Conservation (phyloP, 2,113 vertebrate species). For the Pseudopodoces humilis region DNA sequence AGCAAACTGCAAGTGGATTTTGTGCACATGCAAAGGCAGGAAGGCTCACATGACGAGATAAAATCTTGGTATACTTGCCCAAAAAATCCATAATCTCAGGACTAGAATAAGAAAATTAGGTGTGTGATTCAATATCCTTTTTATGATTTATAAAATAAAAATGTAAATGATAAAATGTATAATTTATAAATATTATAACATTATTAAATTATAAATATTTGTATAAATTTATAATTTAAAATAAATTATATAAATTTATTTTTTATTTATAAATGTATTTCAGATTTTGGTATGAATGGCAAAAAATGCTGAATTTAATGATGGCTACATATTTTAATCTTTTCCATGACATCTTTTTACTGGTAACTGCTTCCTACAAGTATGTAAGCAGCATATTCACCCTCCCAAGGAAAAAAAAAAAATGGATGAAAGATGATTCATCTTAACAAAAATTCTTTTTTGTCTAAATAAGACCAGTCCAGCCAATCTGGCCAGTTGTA, state of each 20-base stretch:
- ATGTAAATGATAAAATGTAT: too few relatives aligned
- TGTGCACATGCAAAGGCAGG: not conserved
- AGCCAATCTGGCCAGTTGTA: not conserved
- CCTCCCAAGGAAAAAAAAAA: not conserved
- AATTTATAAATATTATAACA: too few relatives aligned
- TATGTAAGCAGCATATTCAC: not conserved
- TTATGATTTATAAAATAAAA: not conserved
- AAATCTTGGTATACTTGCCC: not conserved
- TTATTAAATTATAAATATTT: too few relatives aligned
- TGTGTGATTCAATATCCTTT: not conserved
- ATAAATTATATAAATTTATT: too few relatives aligned
- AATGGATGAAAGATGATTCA: not conserved
- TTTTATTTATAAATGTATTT: not conserved
- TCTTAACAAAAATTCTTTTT: not conserved
- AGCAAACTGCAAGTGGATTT: not conserved
- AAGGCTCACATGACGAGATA: fast-evolving
- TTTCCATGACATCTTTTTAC: not conserved
- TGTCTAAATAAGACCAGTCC: not conserved
- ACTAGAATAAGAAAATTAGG: not conserved
- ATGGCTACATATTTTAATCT: not conserved
- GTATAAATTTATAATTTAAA: too few relatives aligned
- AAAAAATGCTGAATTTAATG: not conserved
- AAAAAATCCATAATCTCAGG: not conserved
- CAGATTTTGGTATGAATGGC: not conserved
- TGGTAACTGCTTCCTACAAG: not conserved